Evolutionary conservation across 2,113 vertebrate genomes (phyloP).

Genomic region (Salvelinus namaycush): DNA sequence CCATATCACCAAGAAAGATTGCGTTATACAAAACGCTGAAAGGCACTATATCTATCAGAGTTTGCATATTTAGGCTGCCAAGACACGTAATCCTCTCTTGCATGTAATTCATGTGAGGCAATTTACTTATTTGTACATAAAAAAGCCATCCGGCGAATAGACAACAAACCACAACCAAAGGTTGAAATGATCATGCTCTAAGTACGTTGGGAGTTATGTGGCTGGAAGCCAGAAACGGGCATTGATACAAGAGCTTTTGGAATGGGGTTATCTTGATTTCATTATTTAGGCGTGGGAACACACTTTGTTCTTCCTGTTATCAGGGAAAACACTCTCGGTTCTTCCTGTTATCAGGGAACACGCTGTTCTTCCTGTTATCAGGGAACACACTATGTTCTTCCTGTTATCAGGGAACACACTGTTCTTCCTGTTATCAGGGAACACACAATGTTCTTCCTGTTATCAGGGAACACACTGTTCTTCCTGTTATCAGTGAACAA

Average conservation of each 20-base stretch:
- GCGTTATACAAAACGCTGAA: background rate
- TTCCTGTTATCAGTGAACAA: too few relatives aligned
- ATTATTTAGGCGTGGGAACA: background rate
- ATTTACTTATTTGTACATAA: background rate
- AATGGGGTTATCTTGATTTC: slow-evolving; percentile 26
- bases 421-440: too few relatives aligned
- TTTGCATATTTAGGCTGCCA: background rate
- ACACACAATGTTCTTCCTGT: too few relatives aligned
- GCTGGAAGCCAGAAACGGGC: background rate
- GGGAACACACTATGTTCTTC: too few relatives aligned
- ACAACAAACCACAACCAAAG: slow-evolving; percentile 7
- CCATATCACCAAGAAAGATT: background rate
- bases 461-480: too few relatives aligned
- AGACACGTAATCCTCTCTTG: slow-evolving; percentile 22
- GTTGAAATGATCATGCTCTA: too few relatives aligned
- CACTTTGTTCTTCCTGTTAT: too few relatives aligned
- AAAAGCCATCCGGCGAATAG: slow-evolving; percentile 10
- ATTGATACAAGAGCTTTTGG: slow-evolving; percentile 1
- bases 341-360: too few relatives aligned
- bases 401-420: background rate
- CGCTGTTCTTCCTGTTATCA: too few relatives aligned
- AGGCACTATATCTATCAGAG: background rate
- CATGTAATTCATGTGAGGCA: slow-evolving; percentile 18
- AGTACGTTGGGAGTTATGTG: background rate
- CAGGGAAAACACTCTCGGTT: too few relatives aligned